Conservation (phyloP, 2,797 vertebrate species). For the Myotis pilosus region DNA sequence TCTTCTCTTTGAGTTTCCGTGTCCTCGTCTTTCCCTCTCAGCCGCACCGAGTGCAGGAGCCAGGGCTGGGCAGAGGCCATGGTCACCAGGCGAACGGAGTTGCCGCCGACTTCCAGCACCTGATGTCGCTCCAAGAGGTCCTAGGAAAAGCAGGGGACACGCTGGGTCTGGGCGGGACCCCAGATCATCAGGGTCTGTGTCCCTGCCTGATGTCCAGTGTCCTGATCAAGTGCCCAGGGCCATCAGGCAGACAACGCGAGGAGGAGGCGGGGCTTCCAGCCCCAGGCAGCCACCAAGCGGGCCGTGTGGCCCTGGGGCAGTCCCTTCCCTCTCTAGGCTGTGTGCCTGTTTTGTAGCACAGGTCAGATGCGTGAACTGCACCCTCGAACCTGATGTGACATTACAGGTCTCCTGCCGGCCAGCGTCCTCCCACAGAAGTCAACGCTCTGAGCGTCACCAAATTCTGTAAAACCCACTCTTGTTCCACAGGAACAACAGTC, state of each 20-base stretch:
- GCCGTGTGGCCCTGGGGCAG: too few species aligned
- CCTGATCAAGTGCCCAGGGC: background rate
- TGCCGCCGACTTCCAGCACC: conserved; percentile 89
- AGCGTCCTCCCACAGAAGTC: background rate
- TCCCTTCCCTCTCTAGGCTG: background rate
- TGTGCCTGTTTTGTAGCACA: accelerated
- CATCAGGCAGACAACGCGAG: accelerated
- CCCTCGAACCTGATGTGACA: background rate
- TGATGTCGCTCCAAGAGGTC: conserved; percentile 88
- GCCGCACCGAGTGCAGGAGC: conserved; percentile 86
- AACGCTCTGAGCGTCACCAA: too few species aligned
- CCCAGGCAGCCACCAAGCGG: background rate
- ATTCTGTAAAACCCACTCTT: background rate
- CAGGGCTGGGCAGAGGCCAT: conserved; percentile 87
- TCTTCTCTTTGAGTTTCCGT: conserved; percentile 41
- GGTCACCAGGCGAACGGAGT: conserved; percentile 87
- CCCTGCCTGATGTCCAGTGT: accelerated
- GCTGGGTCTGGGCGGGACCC: accelerated
- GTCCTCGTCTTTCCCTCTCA: conserved; percentile 56
- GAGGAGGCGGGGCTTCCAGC: background rate
- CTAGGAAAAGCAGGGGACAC: conserved; percentile 76
- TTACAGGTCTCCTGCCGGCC: background rate
- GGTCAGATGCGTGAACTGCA: accelerated
- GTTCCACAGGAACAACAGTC: accelerated
- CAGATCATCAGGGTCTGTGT: accelerated